These are phyloP conservation scores for Sebastes taczanowskii DNA, from an alignment of 2,797 vertebrate genomes.

Conservation along the genomic window DNA sequence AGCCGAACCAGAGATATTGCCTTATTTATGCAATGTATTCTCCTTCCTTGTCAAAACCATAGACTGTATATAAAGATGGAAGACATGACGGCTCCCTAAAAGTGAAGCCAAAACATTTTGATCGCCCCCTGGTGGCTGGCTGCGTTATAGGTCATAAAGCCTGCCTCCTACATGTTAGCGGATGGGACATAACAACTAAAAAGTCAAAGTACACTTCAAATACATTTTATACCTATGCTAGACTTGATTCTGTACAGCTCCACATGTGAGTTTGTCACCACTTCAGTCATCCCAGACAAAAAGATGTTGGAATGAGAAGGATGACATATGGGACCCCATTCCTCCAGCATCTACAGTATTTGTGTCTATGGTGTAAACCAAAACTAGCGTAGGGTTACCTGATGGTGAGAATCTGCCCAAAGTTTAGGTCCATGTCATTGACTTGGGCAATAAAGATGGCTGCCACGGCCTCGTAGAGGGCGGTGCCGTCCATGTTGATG, in stretches of 20 bases:
- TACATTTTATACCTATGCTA: background rate
- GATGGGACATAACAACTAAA: no score
- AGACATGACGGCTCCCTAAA: no score
- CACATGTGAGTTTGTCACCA: background rate
- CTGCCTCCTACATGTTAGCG: no score
- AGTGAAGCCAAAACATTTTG: no score
- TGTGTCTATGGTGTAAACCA: background rate
- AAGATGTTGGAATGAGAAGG: background rate
- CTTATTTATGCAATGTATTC: background rate
- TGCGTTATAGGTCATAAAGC: no score
- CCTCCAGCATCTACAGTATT: background rate
- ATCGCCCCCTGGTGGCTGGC: no score
- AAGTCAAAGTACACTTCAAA: no score
- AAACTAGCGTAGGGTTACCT: slow-evolving; percentile 80
- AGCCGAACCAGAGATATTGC: background rate
- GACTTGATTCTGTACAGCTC: background rate
- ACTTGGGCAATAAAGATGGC: slow-evolving; percentile 99
- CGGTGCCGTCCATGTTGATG: slow-evolving; percentile 98
- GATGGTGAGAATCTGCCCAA: slow-evolving; percentile 97
- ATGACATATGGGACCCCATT: background rate
- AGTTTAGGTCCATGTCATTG: slow-evolving; percentile 95
- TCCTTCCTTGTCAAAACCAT: background rate
- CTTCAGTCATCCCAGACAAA: background rate
- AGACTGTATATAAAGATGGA: no score
- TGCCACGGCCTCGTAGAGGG: slow-evolving; percentile 94